These are phyloP conservation scores for Polyploca ridens DNA, from an alignment of 2,888 invertebrate genomes.

Conservation along the genomic window DNA sequence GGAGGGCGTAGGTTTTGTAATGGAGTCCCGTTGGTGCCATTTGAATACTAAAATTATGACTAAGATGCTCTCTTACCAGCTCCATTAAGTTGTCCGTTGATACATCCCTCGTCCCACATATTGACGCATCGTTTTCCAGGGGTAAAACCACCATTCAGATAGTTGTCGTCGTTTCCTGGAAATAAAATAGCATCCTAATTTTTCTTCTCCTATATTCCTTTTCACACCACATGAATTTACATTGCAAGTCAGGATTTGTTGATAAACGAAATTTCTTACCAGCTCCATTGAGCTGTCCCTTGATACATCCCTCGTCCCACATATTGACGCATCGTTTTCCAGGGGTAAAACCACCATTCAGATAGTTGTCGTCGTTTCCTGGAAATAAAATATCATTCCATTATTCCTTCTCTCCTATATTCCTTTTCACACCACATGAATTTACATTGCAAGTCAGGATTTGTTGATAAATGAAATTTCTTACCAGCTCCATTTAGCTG, in stretches of 20 bases:
- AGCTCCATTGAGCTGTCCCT: slow-evolving; percentile 74
- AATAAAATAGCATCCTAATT: neutral
- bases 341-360: slow-evolving; percentile 71
- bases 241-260: no score
- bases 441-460: no score
- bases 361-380: slow-evolving; percentile 66
- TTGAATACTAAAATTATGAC: no score
- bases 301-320: slow-evolving; percentile 84
- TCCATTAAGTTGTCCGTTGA: slow-evolving; percentile 75
- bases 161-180: slow-evolving; percentile 64
- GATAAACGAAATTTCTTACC: slow-evolving; percentile 44
- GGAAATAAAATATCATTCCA: neutral
- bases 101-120: slow-evolving; percentile 83
- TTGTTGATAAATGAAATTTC: neutral
- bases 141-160: slow-evolving; percentile 66
- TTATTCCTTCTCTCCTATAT: no score
- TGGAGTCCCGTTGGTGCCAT: no score
- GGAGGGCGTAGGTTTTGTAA: no score
- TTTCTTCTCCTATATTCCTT: no score
- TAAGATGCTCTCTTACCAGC: slow-evolving; percentile 55
- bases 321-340: slow-evolving; percentile 76
- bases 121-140: slow-evolving; percentile 77
- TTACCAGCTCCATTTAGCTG: slow-evolving; percentile 74
- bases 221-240: no score
- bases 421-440: no score